Evolutionary conservation across 2,113 vertebrate species (phyloP).

Genomic region (Cercocebus atys): DNA sequence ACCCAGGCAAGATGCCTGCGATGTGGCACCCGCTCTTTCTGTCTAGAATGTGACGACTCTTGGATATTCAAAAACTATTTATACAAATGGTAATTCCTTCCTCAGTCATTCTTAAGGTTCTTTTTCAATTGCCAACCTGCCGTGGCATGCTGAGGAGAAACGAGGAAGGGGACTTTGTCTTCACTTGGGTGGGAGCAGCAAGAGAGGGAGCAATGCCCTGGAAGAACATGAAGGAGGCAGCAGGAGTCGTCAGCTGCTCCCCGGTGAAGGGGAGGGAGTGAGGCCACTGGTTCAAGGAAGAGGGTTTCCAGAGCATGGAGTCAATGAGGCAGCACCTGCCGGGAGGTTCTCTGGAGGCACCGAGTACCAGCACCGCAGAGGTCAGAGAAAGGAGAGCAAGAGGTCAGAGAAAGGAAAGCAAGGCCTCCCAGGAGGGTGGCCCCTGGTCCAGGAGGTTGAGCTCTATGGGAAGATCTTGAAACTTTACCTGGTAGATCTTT

Average conservation of each 20-base stretch:
- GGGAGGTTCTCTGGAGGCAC: not conserved
- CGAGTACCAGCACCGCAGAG: no score
- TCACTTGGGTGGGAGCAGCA: not conserved
- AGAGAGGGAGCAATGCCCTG: not conserved
- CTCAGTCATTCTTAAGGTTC: not conserved
- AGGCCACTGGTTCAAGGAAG: not conserved
- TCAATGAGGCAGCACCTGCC: not conserved
- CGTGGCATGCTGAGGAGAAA: not conserved
- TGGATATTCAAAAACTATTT: not conserved
- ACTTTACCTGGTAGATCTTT: not conserved
- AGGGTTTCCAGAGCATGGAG: not conserved
- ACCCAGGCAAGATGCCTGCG: not conserved
- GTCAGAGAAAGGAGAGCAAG: not conserved
- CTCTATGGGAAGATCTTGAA: not conserved
- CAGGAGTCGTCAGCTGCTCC: not conserved
- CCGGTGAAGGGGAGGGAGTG: rapidly evolving
- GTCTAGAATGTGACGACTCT: not conserved
- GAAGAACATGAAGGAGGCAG: not conserved
- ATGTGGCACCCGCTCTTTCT: not conserved
- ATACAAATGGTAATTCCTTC: not conserved
- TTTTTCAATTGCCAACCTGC: not conserved
- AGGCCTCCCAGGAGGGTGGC: no score
- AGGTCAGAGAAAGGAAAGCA: not conserved
- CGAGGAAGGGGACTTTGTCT: not conserved
- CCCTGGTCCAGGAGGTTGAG: not conserved